Evolutionary conservation across 2,113 vertebrate genomes (phyloP), one percentile per base, ranked within the genome.

Genomic region (Phrynosoma blainvillii): DNA sequence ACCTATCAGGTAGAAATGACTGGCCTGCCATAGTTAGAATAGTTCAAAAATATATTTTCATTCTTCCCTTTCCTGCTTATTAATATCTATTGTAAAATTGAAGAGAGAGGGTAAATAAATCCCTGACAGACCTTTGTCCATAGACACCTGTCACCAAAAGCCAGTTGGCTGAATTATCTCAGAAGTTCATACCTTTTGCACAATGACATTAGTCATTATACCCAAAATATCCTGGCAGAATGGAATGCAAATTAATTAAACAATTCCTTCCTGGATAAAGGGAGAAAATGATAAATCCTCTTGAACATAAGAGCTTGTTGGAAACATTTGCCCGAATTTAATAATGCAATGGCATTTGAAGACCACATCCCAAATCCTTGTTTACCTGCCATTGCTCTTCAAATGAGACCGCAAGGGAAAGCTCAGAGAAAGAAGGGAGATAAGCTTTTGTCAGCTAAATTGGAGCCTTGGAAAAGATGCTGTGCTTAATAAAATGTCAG

Each of bases 361-460:
- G 84, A 0, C 59, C 77, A 70, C 36, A 42, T 91, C 83, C 3
- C 0, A 79, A 88, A 84, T 2, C 83, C 36, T 32, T 91, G 90
- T 91, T 87, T 81, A 82, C 82, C 74, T 85, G 84, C 86, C 47
- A 68, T 71, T 86, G 65, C 83, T 90, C 80, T 70, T 82, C 88
- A 94, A 94, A 94, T 84, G 87, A 93, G 86, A 82, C 89, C 93
- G 91, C 89, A 84, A 84, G 89, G 85, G 79, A 93, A 91, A 85
- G 25, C 82, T 93, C 59, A 65, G 75, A 85, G 88, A 84, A 82
- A 82, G 54, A 73, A 40, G 27, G 32, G 79, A 92, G 16, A 20
- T 62, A 54, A 84, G 54, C 23, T 40, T 62, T 65, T 92, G 79
- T 75, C 77, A 88, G 70, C 40, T 91, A 27, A 62, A 16, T 76